Base-by-base conservation (phyloP, 2,113 vertebrate species). In the Lasiurus borealis region DNA sequence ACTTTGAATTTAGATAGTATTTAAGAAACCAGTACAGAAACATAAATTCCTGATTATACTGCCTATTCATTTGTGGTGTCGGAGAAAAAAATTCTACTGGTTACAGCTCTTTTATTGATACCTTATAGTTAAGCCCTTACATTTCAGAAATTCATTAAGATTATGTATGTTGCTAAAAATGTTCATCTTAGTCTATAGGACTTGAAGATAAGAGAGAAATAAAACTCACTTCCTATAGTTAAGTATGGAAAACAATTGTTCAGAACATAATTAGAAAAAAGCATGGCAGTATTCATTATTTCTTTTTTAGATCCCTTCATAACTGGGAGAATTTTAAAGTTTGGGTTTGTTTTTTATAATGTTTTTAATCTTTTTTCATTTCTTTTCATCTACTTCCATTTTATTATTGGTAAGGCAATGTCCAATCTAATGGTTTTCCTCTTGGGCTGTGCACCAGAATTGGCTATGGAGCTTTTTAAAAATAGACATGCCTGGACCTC, bases 201-300 rank as follows among this genome's bases (percentile, higher is more conserved):
- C 29, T 87, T 75, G 12, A 15, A 90, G 27, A 54, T 84, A 83
- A 44, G 75, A 89, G 13, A 92, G 8, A 85, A 92, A 3, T 50
- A 57, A 90, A 86, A 85, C 5, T 85, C 57, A 50, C 78, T 86
- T 78, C 76, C 69, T 88, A 13, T 54, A 48, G 25, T 57, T 80
- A 84, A 52, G 5, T 68, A 85, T 12, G 84, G 52, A 82, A 88
- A 91, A 57, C 25, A 91, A 89, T 92, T 96, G 6, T 52, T 72
- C 69, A 85, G 44, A 78, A 95, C 8, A 21, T 73, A 91, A 23
- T 62, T 57, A 69, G 13, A 77, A 91, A 68, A 82, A 21, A 72
- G 9, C 36, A 36, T 48, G 5, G 16, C 9, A 69, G 0, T 25
- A 52, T 59, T 69, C 1, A 31, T 59, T 78, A 40, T 69, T 92